A percentile compares a stretch with the other conserved stretches of the same genome.
phyloP scores from a whole-genome alignment of 2,888 invertebrate genomes.

The Toxonevra muliebris region DNA sequence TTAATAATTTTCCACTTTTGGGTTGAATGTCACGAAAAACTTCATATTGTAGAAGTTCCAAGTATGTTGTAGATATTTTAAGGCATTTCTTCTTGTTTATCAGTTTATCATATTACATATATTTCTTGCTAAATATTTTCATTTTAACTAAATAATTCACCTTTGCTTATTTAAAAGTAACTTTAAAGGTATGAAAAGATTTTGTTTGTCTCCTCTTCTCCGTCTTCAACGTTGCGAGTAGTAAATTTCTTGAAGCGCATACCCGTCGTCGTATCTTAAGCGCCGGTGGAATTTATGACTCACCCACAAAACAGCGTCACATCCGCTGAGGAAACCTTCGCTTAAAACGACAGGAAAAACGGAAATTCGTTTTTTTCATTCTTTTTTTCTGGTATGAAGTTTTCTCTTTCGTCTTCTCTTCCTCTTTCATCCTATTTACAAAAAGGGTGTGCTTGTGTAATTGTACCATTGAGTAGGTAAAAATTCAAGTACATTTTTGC shows the following conservation, averaged over 20 bases:
- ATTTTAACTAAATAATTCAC: no score
- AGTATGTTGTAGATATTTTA: not conserved
- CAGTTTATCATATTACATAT: constrained; percentile 1
- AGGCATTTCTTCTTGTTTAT: not conserved
- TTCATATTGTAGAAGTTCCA: constrained; percentile 15
- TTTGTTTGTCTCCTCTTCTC: no score
- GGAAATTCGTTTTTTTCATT: constrained; percentile 35
- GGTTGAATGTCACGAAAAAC: constrained; percentile 37
- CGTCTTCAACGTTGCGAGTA: no score
- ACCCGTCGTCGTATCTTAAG: constrained; percentile 19
- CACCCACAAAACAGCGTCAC: constrained; percentile 34
- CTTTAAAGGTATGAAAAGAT: no score
- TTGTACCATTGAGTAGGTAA: not conserved
- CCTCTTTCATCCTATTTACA: not conserved
- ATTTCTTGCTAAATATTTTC: not conserved
- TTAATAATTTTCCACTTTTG: constrained; percentile 59
- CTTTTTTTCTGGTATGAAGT: not conserved
- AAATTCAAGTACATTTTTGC: constrained; percentile 8
- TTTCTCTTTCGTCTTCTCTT: constrained; percentile 7
- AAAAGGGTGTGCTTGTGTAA: not conserved
- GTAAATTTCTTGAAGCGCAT: not conserved
- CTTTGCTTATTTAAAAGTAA: no score
- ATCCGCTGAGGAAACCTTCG: constrained; percentile 47
- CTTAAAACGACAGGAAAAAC: constrained; percentile 46
- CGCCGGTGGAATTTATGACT: constrained; percentile 31